Evolutionary conservation across 2,888 invertebrate genomes (phyloP), one percentile per base, ranked within the genome.

Genomic region (Physocephala rufipes): DNA sequence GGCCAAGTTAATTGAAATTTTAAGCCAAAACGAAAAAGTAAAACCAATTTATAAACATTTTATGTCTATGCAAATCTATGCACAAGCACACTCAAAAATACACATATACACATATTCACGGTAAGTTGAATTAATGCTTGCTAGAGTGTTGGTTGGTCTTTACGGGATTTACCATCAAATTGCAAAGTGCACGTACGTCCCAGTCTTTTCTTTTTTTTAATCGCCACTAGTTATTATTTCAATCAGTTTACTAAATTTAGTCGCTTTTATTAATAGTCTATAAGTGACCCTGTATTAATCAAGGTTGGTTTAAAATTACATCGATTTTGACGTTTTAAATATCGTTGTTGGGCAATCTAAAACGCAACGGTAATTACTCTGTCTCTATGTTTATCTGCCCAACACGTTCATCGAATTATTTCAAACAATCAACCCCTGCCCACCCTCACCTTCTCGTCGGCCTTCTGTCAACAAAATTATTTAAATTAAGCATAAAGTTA

Each of bases 1-100:
- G 45, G 62, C 62, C 45, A 43, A 62, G 45, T 43, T 62, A 62
- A 62, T 62, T 62, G 62, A 62, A 62, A 36, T 36, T 59, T 61
- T 16, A n/a, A 61, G 61, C n/a, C 36, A 45, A 21, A 45, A 28
- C 58, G 2, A 15, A 59, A 26, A 30, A 30, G 43, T 9, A 62
- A 45, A 62, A 24, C n/a, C 19, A 21, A 12, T 21, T 21, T n/a
- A 53, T 24, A 53, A 19, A 53, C 53, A 53, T 53, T 21, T 21
- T 2, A 51, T 51, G 5, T n/a, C n/a, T n/a, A n/a, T n/a, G n/a
- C n/a, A n/a, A n/a, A n/a, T n/a, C n/a, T n/a, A n/a, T n/a, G n/a
- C 47, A 61, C 61, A 30, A 19, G 36, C 30, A 13, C 5, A 36
- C n/a, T 12, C 4, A 30, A n/a, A 30, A 9, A 5, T 43, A 15